Evolutionary conservation across 2,797 vertebrate genomes (phyloP).

Genomic region (Eptatretus atami): DNA sequence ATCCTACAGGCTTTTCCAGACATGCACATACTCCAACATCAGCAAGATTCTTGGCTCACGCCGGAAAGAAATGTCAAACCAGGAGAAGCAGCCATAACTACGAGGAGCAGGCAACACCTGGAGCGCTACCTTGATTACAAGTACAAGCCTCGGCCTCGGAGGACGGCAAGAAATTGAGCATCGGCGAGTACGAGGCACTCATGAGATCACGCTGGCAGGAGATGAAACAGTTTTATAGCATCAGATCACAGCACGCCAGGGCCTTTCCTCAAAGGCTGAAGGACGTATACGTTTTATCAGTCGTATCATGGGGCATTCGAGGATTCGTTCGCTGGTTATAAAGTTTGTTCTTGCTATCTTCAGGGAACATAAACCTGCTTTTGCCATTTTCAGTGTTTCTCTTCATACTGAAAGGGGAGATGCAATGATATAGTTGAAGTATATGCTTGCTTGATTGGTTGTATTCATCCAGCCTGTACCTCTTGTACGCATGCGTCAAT

Average conservation of each 20-base stretch:
- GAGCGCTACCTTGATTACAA: slow-evolving; percentile 98
- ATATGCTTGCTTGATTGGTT: too few species aligned
- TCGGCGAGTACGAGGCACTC: slow-evolving; percentile 90
- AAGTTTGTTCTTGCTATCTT: too few species aligned
- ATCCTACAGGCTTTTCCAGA: slow-evolving; percentile 93
- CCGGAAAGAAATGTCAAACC: slow-evolving; percentile 97
- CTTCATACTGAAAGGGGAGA: too few species aligned
- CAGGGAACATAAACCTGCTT: too few species aligned
- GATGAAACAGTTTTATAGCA: slow-evolving; percentile 92
- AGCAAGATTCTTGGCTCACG: slow-evolving; percentile 94
- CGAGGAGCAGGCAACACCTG: slow-evolving; percentile 91
- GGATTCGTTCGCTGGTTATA: too few species aligned
- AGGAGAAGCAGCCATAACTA: slow-evolving; percentile 97
- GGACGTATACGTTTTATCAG: too few species aligned
- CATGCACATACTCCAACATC: slow-evolving; percentile 98
- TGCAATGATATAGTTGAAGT: too few species aligned
- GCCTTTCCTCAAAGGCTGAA: too few species aligned
- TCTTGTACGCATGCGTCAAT: too few species aligned
- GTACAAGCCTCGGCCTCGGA: slow-evolving; percentile 79
- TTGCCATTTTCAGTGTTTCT: too few species aligned
- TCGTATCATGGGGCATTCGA: too few species aligned
- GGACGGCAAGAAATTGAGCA: slow-evolving; percentile 78
- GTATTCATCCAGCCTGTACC: too few species aligned
- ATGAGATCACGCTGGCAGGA: slow-evolving; percentile 85
- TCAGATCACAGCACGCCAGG: slow-evolving; percentile 16